Evolutionary conservation across 1,140 invertebrate species (phyloP), one percentile per base, ranked within the genome.

Genomic region (Heterodera schachtii): DNA sequence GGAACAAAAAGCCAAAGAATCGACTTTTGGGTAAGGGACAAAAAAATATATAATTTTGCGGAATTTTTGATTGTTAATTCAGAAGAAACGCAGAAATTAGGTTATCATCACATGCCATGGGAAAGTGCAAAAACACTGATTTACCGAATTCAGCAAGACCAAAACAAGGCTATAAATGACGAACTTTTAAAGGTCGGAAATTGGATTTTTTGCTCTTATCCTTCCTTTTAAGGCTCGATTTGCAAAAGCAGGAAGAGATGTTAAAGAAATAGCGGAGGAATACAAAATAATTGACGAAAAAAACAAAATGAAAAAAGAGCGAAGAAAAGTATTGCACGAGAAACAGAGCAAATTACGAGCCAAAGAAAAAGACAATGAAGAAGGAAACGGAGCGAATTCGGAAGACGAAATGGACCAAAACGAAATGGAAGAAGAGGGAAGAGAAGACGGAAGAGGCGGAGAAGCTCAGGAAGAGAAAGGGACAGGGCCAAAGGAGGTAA

Each of bases 191-290:
- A 81, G 79, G 79, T 81, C 31, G 9, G 11, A 47, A 19, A 79
- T 80, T 80, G 80, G 41, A 41, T 81, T 82, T 83, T 82, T 44
- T 1, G 49, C 0, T n/a, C 1, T 2, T 60, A 43, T 70, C 2
- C 49, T 75, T 70, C 2, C 44, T 64, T 31, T 43, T 77, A 83
- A 64, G 82, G 82, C 78, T 13, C 70, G 67, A n/a, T 82, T 83
- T 46, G 82, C 47, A 16, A 70, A 64, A 75, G 81, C 81, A 2
- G 82, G 82, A 44, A 77, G 82, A 11, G 81, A 83, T 52, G 70
- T 82, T 9, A 83, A 83, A 44, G 82, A 83, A 75, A 83, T 83
- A 77, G 81, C 64, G 64, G 66, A 83, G 43, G 82, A 83, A 31
- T 83, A 83, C 67, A 76, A 82, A 57, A 49, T 52, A 19, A 16